phyloP scores from a whole-genome alignment of 2,113 vertebrate species.

The Prionailurus bengalensis region DNA sequence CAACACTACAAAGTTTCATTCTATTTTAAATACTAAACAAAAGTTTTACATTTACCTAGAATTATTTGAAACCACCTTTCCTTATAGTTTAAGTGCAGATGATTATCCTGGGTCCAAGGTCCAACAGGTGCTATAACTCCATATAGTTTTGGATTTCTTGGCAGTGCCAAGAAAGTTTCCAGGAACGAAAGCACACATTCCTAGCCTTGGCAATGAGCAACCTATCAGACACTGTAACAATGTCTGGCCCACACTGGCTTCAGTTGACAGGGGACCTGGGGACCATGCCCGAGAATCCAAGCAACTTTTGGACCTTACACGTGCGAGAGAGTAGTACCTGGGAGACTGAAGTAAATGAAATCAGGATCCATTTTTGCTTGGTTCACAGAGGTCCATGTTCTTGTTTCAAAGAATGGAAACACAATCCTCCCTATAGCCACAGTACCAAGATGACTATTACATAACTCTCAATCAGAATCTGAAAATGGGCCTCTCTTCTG shows the following conservation, averaged over 20 bases:
- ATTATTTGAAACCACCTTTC: neutral
- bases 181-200: neutral
- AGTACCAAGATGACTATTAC: neutral
- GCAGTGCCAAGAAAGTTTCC: neutral
- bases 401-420: neutral
- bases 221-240: neutral
- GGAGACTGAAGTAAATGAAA: neutral
- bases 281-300: neutral
- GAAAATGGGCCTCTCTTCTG: slow-evolving; percentile 10
- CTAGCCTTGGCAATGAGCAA: neutral
- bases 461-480: neutral
- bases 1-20: slow-evolving; percentile 35
- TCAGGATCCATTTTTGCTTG: neutral
- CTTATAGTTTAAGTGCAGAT: neutral
- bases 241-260: neutral
- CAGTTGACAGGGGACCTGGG: neutral
- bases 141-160: neutral
- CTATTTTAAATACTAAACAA: slow-evolving; percentile 39
- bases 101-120: neutral
- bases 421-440: neutral
- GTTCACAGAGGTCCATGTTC: neutral
- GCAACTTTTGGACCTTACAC: neutral
- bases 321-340: neutral
- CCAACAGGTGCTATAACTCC: neutral
- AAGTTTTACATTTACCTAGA: slow-evolving; percentile 15